These are phyloP conservation scores for Erinaceus europaeus DNA, from an alignment of 2,113 vertebrate species.

Conservation along the genomic window DNA sequence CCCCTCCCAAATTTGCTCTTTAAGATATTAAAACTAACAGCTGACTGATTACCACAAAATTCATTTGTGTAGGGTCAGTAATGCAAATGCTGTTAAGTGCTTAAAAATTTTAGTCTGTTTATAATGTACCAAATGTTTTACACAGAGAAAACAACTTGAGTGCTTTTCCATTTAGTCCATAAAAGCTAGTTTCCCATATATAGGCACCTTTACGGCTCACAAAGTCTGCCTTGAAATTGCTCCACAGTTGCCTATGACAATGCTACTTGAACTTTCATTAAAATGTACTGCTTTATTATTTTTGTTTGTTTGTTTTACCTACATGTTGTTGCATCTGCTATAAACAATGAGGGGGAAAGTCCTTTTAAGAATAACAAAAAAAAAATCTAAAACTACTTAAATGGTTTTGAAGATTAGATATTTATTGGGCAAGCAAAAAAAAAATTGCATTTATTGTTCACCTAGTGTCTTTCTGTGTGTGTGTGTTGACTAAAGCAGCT, in stretches of 20 bases:
- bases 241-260: background rate
- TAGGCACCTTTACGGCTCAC: background rate
- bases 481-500: background rate
- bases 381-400: background rate
- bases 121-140: slow-evolving; percentile 27
- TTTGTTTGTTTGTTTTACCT: too few species aligned
- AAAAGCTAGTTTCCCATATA: slow-evolving; percentile 9
- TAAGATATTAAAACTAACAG: background rate
- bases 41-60: background rate
- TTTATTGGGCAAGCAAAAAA: background rate
- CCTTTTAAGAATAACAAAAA: background rate
- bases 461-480: background rate
- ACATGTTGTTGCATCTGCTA: background rate
- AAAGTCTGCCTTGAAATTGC: background rate
- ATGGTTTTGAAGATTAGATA: background rate
- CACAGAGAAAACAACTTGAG: slow-evolving; percentile 29
- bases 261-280: background rate
- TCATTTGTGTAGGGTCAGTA: background rate
- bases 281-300: background rate
- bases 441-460: background rate
- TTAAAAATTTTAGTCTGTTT: slow-evolving; percentile 10
- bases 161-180: background rate
- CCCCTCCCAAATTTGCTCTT: background rate
- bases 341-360: background rate
- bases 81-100: slow-evolving; percentile 14